Evolutionary conservation across 2,888 invertebrate species (phyloP), one percentile per base, ranked within the genome.

Genomic region (Oxystoma pomonae): DNA sequence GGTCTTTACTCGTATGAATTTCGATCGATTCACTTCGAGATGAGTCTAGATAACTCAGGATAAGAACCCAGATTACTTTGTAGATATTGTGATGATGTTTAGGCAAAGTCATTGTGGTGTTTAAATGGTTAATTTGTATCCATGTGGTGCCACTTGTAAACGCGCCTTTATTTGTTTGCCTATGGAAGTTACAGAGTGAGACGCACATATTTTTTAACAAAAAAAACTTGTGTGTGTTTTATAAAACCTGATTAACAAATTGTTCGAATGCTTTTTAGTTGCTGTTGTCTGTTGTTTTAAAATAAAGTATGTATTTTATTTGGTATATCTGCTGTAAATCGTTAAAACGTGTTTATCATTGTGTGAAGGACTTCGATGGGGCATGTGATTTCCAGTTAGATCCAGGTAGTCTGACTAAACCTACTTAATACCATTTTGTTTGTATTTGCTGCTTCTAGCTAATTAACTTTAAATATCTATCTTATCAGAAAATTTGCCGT

Each of bases 81-180:
- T 55, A 19, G 12, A 62, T 12, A 35, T 1, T 55, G 22, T 57
- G 56, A 19, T 56, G 61, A 58, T 59, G 61, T 56, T 35, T 59
- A 58, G 56, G 52, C 64, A 64, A 49, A 58, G 64, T 58, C 61
- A 61, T 64, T 51, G 59, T 58, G 57, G 20, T 59, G 55, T 61
- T 61, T 64, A 61, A 20, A 50, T 56, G 19, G 56, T 22, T 17
- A 19, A 18, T 55, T 18, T 16, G 18, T 55, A 16, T 55, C 19
- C 20, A 16, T 55, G 16, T 55, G 55, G 65, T 22, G 22, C 53
- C 51, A 20, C 58, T 21, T 59, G 9, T n/a, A 59, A 52, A 59
- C 35, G 35, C 55, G 56, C 55, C 60, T 60, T 22, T 60, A 22
- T 63, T 63, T 63, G 63, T 63, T 63, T 63, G 60, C 57, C 49